Base-by-base conservation (phyloP, 2,888 invertebrate species). In the Sericinus montela region DNA sequence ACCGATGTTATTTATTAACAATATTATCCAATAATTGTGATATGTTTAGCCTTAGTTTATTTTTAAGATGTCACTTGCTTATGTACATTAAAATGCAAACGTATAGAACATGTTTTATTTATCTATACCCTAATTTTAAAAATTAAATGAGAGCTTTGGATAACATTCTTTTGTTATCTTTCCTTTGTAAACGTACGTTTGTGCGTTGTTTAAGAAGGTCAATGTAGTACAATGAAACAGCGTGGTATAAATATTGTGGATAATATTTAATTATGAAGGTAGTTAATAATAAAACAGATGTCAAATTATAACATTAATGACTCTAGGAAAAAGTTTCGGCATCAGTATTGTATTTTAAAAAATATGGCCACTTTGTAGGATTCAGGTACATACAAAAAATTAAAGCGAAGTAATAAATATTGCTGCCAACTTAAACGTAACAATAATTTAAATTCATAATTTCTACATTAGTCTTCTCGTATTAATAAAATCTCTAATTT, bases 301-400 rank as follows among this genome's bases (percentile, higher is more conserved):
- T 86, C 86, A 83, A 75, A 70, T 68, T 70, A 62, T 75, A 81
- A 80, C 74, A 64, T 56, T 56, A 58, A 57, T 11, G 71, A 69
- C 69, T 73, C 67, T 64, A 75, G 69, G 69, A 70, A 64, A 71
- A 68, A 67, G 67, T 67, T 71, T 60, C 60, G 58, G 65, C 67
- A 63, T 63, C 63, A 56, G 62, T 65, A 58, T 61, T 3, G 19
- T 5, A 60, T 61, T 72, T 64, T 75, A 76, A 72, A 77, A 82
- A 84, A 80, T 86, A 87, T 87, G 87, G 87, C 86, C 86, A 85
- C 87, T 72, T 72, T 79, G 75, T 64, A 80, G 80, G 85, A 81
- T 85, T 88, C 87, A 88, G 87, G 88, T 87, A 88, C 87, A 80
- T 80, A 84, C 65, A 78, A 76, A 77, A 78, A 49, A 45, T 80